These are phyloP conservation scores for Pachliopta kotzebuea DNA, from an alignment of 2,888 invertebrate genomes.

Conservation along the genomic window DNA sequence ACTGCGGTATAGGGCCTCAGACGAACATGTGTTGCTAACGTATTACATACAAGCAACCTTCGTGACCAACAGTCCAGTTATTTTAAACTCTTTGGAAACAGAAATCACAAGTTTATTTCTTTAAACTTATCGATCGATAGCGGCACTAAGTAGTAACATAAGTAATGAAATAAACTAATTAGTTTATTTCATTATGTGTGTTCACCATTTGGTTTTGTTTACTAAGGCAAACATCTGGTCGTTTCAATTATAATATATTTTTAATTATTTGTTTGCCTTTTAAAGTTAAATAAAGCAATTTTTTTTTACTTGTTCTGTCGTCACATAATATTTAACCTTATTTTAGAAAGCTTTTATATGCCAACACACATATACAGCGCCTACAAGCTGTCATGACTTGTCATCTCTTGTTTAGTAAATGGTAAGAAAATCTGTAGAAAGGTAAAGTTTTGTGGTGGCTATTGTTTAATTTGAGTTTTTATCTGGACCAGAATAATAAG, in stretches of 20 bases:
- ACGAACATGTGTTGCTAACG: conserved; percentile 8
- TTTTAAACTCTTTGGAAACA: background rate
- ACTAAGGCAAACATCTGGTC: background rate
- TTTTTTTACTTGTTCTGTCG: too few species aligned
- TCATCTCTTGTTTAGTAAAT: background rate
- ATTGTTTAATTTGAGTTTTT: background rate
- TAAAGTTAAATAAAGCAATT: too few species aligned
- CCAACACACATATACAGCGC: background rate
- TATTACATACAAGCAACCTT: conserved; percentile 16
- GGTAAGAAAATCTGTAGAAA: background rate
- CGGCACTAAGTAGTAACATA: background rate
- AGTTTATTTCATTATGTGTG: too few species aligned
- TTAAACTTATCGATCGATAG: background rate
- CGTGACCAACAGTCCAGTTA: conserved; percentile 3
- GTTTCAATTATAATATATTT: background rate
- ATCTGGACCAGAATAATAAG: background rate
- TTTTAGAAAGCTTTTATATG: background rate
- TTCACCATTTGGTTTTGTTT: background rate
- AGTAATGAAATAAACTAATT: background rate
- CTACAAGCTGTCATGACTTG: background rate
- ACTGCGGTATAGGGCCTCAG: background rate
- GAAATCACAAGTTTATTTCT: background rate
- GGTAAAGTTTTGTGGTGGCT: background rate
- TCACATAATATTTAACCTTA: background rate
- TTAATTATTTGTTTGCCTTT: too few species aligned